A percentile compares a stretch with the other conserved stretches of the same genome.
phyloP scores from a whole-genome alignment of 2,113 vertebrate genomes.

The Phodopus roborovskii region DNA sequence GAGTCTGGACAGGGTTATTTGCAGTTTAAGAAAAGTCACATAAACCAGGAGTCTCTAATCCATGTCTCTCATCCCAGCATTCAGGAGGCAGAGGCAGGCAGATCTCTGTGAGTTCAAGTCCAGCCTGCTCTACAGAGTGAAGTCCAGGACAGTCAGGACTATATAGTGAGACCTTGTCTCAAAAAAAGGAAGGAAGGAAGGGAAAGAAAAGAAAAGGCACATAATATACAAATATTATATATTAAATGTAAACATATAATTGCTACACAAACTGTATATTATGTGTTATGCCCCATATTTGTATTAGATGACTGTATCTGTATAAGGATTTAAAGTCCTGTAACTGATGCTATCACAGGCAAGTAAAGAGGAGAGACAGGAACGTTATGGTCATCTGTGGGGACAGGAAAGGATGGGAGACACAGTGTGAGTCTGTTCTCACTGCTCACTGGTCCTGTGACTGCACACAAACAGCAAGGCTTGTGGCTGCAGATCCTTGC shows the following conservation, averaged over 20 bases:
- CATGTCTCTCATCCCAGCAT: neutral
- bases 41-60: neutral
- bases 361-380: neutral
- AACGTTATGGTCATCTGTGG: no score
- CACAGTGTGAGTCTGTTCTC: neutral
- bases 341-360: neutral
- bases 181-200: neutral
- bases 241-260: neutral
- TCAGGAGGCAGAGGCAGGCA: neutral
- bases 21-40: neutral
- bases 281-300: neutral
- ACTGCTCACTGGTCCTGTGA: neutral
- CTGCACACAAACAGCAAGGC: neutral
- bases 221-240: neutral
- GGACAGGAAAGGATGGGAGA: neutral
- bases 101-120: neutral
- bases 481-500: neutral
- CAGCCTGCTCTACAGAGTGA: neutral
- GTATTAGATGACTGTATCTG: neutral
- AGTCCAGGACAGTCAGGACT: neutral
- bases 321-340: neutral
- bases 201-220: neutral
- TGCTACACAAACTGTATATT: neutral
- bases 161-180: neutral
- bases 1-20: neutral